Percentiles rank a stretch among this genome's conserved stretches.
Evolutionary conservation across 2,888 invertebrate genomes (phyloP).

Genomic region (Deilephila porcellus): DNA sequence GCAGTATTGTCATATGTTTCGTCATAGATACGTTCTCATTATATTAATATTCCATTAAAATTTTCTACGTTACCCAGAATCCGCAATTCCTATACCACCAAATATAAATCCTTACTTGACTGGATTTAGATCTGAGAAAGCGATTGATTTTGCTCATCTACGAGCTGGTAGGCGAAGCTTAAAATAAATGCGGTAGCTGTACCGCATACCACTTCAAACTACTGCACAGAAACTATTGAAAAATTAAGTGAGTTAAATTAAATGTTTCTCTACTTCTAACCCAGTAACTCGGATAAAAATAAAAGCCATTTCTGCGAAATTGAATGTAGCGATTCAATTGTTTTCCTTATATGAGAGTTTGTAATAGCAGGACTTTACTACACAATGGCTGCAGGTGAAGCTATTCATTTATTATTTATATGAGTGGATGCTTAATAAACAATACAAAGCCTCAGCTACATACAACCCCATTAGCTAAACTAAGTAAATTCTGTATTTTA

Average conservation of each 20-base stretch:
- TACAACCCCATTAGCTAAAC: not conserved
- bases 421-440: no score
- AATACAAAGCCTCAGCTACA: not conserved
- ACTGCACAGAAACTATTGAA: not conserved
- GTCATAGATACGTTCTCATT: no score
- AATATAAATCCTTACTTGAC: not conserved
- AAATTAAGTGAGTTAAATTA: not conserved
- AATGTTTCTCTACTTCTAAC: not conserved
- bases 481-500: no score
- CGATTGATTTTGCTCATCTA: slow-evolving; percentile 8
- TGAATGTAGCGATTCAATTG: no score
- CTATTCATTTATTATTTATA: no score
- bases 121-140: not conserved
- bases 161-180: not conserved
- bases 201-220: not conserved
- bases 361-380: no score
- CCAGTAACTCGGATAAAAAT: no score
- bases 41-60: no score
- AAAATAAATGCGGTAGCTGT: not conserved
- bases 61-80: not conserved
- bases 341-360: no score
- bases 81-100: not conserved
- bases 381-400: no score
- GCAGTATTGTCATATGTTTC: no score
- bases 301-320: no score